A percentile compares a stretch with the other conserved stretches of the same genome.
Evolutionary conservation across 2,113 vertebrate genomes (phyloP).

Genomic region (Nothocercus nigrocapillus): DNA sequence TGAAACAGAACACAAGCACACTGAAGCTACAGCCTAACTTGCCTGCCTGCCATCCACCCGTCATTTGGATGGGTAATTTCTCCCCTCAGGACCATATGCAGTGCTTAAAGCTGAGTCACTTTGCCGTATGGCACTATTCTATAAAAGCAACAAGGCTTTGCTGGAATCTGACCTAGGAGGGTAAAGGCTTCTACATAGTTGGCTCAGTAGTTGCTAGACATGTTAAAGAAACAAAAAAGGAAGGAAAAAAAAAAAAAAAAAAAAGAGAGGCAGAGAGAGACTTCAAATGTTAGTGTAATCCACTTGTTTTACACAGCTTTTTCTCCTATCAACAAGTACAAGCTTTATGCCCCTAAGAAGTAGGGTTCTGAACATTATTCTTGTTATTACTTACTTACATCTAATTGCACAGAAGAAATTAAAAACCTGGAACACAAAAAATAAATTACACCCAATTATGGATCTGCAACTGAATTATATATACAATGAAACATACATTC

Average conservation of each 20-base stretch:
- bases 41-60: constrained; percentile 50
- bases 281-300: constrained; percentile 6
- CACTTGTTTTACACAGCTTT: background rate
- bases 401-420: background rate
- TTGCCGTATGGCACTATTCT: constrained; percentile 42
- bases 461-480: background rate
- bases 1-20: constrained; percentile 53
- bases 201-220: constrained; percentile 59
- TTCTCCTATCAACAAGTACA: background rate
- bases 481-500: constrained; percentile 13
- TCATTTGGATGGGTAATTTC: constrained; percentile 54
- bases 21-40: constrained; percentile 34
- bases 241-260: background rate
- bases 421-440: background rate
- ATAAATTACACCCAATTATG: constrained; percentile 23
- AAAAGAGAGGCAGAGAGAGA: background rate
- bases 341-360: background rate
- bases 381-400: background rate
- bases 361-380: background rate
- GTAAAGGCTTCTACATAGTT: constrained; percentile 29
- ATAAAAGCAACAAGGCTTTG: constrained; percentile 30
- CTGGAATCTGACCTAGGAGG: constrained; percentile 58
- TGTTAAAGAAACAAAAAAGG: constrained; percentile 35
- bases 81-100: constrained; percentile 41
- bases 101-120: constrained; percentile 59